phyloP scores from a whole-genome alignment of 2,888 invertebrate genomes.

The Harpalus rufipes region DNA sequence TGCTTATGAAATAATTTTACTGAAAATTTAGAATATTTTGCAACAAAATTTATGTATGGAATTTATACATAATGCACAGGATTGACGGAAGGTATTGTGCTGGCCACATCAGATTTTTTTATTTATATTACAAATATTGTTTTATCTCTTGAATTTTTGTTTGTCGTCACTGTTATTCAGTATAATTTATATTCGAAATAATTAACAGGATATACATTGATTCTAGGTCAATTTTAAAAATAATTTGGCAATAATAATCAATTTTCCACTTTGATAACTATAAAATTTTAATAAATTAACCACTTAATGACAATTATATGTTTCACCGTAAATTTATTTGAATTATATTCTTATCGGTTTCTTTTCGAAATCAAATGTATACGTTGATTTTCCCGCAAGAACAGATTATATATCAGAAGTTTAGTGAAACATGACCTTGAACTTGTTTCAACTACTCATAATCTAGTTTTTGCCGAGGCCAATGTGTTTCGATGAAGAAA shows the following conservation, averaged over 20 bases:
- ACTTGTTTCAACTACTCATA: slow-evolving; percentile 13
- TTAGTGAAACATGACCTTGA: background rate
- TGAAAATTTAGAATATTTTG: no score
- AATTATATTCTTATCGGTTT: background rate
- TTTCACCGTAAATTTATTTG: background rate
- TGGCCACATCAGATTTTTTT: no score
- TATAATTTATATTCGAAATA: background rate
- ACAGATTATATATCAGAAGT: background rate
- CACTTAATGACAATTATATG: background rate
- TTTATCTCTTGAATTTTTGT: background rate
- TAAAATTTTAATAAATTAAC: background rate
- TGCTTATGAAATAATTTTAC: no score
- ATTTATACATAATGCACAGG: no score
- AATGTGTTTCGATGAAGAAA: background rate
- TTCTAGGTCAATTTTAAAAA: background rate
- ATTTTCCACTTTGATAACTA: background rate
- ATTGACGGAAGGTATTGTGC: no score
- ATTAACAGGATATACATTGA: background rate
- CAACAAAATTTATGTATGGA: no score
- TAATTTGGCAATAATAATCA: background rate
- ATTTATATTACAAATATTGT: background rate
- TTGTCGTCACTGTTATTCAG: background rate
- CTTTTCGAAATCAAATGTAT: background rate
- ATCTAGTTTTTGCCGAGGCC: slow-evolving; percentile 10
- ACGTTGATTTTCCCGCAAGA: background rate